Base-by-base conservation (phyloP, 2,113 vertebrate species). In the Melanotaenia duboulayi region DNA sequence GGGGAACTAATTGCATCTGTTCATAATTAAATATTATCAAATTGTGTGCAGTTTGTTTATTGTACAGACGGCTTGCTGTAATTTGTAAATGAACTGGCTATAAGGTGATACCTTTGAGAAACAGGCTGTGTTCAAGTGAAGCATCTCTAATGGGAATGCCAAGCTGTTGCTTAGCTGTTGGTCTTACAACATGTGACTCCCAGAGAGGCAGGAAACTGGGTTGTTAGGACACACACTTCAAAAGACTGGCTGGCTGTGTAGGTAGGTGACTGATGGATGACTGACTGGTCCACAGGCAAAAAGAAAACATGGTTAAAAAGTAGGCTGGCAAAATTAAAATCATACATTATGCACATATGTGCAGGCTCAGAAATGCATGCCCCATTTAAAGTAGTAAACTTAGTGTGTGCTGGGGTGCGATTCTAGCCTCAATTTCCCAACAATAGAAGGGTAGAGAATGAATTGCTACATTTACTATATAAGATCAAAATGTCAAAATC, bases 151-250 rank as follows among this genome's bases (percentile, higher is more conserved):
- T 71, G 71, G 71, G 74, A 72, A 60, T 20, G 54, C n/a, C n/a
- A n/a, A 71, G 59, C 65, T 79, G 76, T 52, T 66, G 61, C 74
- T 76, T 48, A 66, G 69, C 66, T 80, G 66, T 67, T 58, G 61
- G 59, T 80, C 66, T 52, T 69, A 72, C 54, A 77, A 70, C 81
- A 77, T 63, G 70, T 79, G 87, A 78, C 74, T 67, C 54, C 85
- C 77, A n/a, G 73, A 66, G 90, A 85, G 83, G 76, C 75, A 16
- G 20, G 28, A 90, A 91, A 85, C 62, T 87, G 76, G 86, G 88
- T 86, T 84, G 83, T 64, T 76, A 39, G 84, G 76, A 81, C 86
- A 68, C 61, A 48, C 46, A 51, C 83, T 74, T 81, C 74, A 71
- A 83, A 83, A 73, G 68, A 46, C 52, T 37, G 59, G 54, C 55